Base-by-base conservation (phyloP, 2,797 vertebrate genomes). In the Diceros bicornis region DNA sequence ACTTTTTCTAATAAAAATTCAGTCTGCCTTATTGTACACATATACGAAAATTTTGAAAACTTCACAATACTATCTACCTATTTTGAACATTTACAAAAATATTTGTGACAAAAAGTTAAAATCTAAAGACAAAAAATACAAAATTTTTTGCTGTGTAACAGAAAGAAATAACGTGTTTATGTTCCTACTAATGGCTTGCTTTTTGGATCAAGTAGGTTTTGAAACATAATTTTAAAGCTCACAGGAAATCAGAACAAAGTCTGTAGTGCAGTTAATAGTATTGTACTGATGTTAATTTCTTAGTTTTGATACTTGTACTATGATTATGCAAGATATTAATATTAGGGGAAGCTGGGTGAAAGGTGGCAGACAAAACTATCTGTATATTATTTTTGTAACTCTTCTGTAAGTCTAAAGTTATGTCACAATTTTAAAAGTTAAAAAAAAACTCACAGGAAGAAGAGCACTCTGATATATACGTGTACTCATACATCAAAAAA, bases 51-150 rank as follows among this genome's bases (percentile, higher is more conserved):
- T 23, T 64, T 64, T 1, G 62, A 79, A 81, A 47, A 32, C 32
- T 81, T 86, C 57, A 86, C 25, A 57, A 86, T 23, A 74, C 18
- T 37, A 3, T 74, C 2, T 41, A 68, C 37, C 75, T 68, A 44
- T 85, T 85, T 52, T 84, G 71, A 78, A 68, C n/a, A n/a, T 50
- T n/a, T 90, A 16, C 20, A 78, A 78, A 82, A 86, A n/a, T 71
- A 78, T 71, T 55, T 34, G 44, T 85, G 81, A 86, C 4, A 23
- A 78, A 72, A 77, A 52, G 13, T 61, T 91, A 91, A 91, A 77
- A 29, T 52, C 41, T 41, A 69, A 87, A 47, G 17, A 20, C 37
- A 37, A 93, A 77, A 61, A 69, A 41, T 37, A 27, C 32, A 50
- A 50, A 78, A 20, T n/a, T 52, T 50, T 50, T 77, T 85, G 61